Conservation (phyloP, 1,140 invertebrate species). For the Drosophila carrolli region DNA sequence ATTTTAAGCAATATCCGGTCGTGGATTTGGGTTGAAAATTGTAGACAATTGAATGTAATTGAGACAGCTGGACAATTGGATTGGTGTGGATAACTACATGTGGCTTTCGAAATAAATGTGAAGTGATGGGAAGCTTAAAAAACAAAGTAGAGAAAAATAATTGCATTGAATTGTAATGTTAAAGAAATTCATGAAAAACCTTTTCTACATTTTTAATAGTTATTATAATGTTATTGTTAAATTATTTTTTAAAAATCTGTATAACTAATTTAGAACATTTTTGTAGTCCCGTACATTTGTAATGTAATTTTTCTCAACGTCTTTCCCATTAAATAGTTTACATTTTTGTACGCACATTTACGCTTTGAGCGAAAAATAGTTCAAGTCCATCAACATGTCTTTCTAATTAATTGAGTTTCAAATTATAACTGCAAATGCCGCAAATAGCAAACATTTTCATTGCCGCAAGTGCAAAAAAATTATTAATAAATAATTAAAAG, state of each 20-base stretch:
- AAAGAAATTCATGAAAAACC: too few relatives aligned
- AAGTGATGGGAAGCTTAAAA: too few relatives aligned
- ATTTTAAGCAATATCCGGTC: slow-evolving; percentile 66
- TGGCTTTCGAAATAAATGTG: neutral
- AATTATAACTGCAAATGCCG: slow-evolving; percentile 36
- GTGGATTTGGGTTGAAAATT: slow-evolving; percentile 27
- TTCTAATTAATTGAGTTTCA: slow-evolving; percentile 50
- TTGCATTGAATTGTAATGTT: neutral
- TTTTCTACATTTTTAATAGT: too few relatives aligned
- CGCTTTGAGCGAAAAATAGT: slow-evolving; percentile 4
- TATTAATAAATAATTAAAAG: slow-evolving; percentile 68
- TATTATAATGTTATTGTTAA: neutral
- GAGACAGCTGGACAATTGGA: slow-evolving; percentile 21
- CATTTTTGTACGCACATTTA: slow-evolving; percentile 19
- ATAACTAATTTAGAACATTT: slow-evolving; percentile 1
- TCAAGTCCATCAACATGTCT: slow-evolving; percentile 31
- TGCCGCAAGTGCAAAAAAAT: slow-evolving; percentile 23
- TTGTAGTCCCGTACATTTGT: neutral
- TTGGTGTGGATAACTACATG: slow-evolving; percentile 12
- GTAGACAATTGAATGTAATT: slow-evolving; percentile 47
- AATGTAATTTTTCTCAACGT: neutral
- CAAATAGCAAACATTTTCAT: slow-evolving; percentile 40
- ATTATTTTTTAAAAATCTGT: slow-evolving; percentile 4
- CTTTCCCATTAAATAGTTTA: slow-evolving; percentile 10
- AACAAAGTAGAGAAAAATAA: neutral